phyloP scores from a whole-genome alignment of 2,888 invertebrate genomes.

The Hemistola chrysoprasaria region DNA sequence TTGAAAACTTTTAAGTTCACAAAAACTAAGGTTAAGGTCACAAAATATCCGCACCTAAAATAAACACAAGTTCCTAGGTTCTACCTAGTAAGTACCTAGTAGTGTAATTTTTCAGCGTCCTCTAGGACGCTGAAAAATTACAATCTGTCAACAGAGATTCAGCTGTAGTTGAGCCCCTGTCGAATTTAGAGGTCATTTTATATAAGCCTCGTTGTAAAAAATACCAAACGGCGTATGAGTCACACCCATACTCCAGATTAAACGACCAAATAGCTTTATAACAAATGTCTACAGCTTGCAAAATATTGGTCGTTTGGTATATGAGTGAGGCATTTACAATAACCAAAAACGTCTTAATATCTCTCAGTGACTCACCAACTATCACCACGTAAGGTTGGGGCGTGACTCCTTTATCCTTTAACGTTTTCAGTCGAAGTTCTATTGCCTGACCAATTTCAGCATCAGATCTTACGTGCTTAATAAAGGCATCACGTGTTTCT shows the following conservation, averaged over 20 bases:
- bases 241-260: conserved; percentile 7
- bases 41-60: too few species aligned
- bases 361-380: conserved; percentile 1
- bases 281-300: conserved; percentile 10
- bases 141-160: too few species aligned
- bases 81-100: too few species aligned
- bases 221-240: conserved; percentile 8
- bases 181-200: conserved; percentile 2
- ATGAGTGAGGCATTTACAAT: not conserved
- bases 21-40: too few species aligned
- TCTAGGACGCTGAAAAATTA: too few species aligned
- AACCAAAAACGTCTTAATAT: too few species aligned
- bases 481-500: conserved; percentile 2
- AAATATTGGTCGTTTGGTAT: conserved; percentile 1
- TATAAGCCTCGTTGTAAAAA: conserved; percentile 15
- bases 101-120: too few species aligned
- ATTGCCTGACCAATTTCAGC: not conserved
- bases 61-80: too few species aligned
- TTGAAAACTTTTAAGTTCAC: too few species aligned
- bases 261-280: conserved; percentile 12
- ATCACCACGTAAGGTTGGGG: conserved; percentile 7
- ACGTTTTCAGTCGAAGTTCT: not conserved
- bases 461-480: conserved; percentile 1
- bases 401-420: not conserved
- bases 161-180: too few species aligned